Percentiles rank a stretch among this genome's conserved stretches.
These are phyloP conservation scores for Ganaspis sp. DNA, from an alignment of 1,140 invertebrate species.

Conservation along the genomic window DNA sequence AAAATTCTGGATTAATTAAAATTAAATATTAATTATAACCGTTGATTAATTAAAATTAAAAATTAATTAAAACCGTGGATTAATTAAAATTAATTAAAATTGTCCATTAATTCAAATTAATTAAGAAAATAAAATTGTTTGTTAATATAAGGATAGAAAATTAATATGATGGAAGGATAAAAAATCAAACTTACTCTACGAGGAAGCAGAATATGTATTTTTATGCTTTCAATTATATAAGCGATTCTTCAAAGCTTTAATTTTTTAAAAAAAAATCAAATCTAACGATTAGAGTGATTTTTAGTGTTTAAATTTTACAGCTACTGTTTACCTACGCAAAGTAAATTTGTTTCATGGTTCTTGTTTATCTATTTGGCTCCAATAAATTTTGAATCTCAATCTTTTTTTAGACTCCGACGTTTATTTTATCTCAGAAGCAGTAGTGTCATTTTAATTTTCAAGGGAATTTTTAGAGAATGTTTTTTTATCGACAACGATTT, in stretches of 20 bases:
- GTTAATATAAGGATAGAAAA: no score
- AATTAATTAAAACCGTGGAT: no score
- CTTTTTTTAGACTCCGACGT: conserved; percentile 23
- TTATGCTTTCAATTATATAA: no score
- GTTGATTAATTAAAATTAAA: no score
- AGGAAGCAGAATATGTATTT: no score
- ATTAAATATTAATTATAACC: no score
- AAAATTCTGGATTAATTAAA: no score
- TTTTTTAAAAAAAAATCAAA: no score
- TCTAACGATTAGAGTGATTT: background rate
- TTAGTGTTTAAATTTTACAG: background rate
- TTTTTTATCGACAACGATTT: background rate
- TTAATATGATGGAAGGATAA: background rate
- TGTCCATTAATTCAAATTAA: no score
- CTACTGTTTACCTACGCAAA: background rate
- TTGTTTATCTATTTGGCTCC: background rate
- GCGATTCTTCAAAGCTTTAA: background rate
- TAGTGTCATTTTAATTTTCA: background rate
- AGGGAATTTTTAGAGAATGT: background rate
- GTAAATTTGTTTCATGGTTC: background rate
- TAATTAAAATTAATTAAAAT: no score
- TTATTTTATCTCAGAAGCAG: background rate
- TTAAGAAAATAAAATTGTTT: no score
- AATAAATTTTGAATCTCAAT: background rate
- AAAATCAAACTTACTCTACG: no score